Percentiles rank a stretch among this genome's conserved stretches.
These are phyloP conservation scores for Hypsopygia costalis DNA, from an alignment of 2,888 invertebrate genomes.

Conservation along the genomic window DNA sequence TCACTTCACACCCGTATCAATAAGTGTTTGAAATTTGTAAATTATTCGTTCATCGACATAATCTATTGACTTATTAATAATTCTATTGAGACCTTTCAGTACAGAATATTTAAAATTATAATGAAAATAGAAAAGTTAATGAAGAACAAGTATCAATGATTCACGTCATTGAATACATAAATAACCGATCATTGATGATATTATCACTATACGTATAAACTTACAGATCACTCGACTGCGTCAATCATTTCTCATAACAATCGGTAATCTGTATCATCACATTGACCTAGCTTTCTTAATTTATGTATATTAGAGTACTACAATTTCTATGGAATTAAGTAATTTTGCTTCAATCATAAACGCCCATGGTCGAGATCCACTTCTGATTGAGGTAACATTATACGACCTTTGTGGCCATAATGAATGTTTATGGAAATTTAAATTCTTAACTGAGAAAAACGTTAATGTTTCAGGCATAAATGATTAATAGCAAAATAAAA, in stretches of 20 bases:
- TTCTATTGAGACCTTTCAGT: no score
- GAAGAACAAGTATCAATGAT: no score
- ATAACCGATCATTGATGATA: neutral
- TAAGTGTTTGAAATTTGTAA: constrained; percentile 13
- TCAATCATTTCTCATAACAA: neutral
- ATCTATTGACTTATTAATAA: no score
- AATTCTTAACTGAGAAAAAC: no score
- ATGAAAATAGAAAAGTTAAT: no score
- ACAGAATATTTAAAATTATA: no score
- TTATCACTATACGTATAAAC: neutral
- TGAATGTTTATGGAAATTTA: neutral
- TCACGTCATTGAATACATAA: no score
- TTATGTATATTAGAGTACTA: neutral
- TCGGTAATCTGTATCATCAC: neutral
- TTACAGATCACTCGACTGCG: neutral
- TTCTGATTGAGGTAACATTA: neutral
- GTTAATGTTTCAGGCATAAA: no score
- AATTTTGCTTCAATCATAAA: neutral
- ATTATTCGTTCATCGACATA: no score
- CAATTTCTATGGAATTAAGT: neutral
- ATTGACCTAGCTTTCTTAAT: neutral
- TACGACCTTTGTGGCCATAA: neutral
- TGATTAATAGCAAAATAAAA: no score
- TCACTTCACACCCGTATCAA: constrained; percentile 39
- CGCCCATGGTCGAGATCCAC: neutral